Percentiles rank a stretch among this genome's conserved stretches.
Conservation (phyloP, 2,113 vertebrate genomes). For the Empidonax traillii region DNA sequence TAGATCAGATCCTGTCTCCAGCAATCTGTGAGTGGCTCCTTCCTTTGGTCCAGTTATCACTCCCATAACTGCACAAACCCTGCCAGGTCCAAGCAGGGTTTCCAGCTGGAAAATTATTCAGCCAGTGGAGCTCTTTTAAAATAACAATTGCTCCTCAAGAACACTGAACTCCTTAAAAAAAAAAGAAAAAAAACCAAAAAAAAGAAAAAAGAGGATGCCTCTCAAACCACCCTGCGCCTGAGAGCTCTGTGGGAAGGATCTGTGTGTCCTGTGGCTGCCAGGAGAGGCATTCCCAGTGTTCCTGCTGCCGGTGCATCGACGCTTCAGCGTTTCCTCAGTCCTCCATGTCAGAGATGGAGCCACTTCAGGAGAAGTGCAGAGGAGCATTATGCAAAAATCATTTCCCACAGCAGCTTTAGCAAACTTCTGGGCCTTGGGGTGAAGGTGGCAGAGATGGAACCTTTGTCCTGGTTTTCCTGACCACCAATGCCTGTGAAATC, state of each 20-base stretch:
- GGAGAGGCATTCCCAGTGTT: not conserved
- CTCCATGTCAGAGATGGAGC: constrained; percentile 6
- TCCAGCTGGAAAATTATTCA: not conserved
- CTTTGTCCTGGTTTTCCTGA: not conserved
- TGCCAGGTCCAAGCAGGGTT: not conserved
- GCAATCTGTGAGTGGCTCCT: not conserved
- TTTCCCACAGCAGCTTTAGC: not conserved
- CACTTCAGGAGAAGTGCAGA: not conserved
- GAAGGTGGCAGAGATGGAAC: not conserved
- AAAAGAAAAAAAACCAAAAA: not conserved
- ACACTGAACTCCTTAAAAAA: not conserved
- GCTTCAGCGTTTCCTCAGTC: not conserved
- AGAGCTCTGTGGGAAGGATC: not conserved
- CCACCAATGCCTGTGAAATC: not conserved
- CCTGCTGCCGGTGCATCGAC: not conserved
- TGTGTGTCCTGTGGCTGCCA: not conserved
- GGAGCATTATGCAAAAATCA: not conserved
- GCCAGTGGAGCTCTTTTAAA: not conserved
- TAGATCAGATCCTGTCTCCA: not conserved
- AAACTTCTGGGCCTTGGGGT: not conserved
- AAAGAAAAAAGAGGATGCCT: not conserved
- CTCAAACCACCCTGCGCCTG: not conserved
- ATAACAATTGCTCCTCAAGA: not conserved
- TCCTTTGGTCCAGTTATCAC: not conserved
- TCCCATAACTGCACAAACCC: not conserved